Evolutionary conservation across 2,113 vertebrate species (phyloP).

Genomic region (Notarius quadriscutis): DNA sequence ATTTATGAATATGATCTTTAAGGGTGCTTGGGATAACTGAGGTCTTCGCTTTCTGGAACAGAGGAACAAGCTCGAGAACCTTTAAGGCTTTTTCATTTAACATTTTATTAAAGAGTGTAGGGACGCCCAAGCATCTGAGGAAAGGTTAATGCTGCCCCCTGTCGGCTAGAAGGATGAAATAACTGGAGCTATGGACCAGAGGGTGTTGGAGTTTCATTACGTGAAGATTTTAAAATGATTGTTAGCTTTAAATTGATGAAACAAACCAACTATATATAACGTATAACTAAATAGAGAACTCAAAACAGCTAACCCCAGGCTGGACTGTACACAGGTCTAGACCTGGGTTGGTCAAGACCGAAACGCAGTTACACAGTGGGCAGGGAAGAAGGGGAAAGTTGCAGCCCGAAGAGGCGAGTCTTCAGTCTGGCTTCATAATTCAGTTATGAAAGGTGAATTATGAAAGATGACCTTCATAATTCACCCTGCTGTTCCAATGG

Average conservation of each 20-base stretch:
- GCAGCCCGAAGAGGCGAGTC: too few relatives aligned
- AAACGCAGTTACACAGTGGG: too few relatives aligned
- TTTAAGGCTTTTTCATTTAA: background rate
- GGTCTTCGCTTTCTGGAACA: background rate
- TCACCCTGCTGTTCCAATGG: background rate
- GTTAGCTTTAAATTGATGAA: background rate
- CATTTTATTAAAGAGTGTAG: background rate
- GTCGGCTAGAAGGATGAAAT: background rate
- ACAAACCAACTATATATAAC: too few relatives aligned
- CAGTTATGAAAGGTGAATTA: too few relatives aligned
- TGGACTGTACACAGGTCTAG: too few relatives aligned
- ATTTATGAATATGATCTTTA: background rate
- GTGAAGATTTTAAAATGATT: background rate
- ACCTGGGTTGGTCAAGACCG: too few relatives aligned
- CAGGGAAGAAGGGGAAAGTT: too few relatives aligned
- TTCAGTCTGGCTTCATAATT: too few relatives aligned
- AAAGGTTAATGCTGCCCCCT: constrained; percentile 18
- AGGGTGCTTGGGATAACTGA: background rate
- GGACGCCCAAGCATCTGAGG: background rate
- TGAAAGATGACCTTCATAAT: too few relatives aligned
- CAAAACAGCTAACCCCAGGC: too few relatives aligned
- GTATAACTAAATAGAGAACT: too few relatives aligned
- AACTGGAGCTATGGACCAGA: background rate
- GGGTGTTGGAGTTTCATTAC: background rate
- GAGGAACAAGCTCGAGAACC: background rate